Conservation (phyloP, 1,140 invertebrate species). For the Probaryconus sp. region DNA sequence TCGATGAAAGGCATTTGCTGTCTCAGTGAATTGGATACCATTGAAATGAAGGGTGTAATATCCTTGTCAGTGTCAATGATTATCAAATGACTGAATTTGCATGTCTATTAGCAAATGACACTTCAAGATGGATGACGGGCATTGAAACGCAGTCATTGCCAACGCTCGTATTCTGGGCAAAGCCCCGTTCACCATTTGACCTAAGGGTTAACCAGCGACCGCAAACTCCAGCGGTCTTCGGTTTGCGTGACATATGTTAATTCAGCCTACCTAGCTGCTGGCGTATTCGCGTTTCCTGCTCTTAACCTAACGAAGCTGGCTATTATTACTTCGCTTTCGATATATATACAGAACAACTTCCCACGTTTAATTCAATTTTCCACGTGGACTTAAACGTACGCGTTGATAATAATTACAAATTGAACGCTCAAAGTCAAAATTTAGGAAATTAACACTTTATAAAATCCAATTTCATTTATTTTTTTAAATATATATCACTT, state of each 20-base stretch:
- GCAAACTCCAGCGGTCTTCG: conserved; percentile 40
- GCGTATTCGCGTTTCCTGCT: conserved; percentile 20
- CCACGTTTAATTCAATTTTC: not conserved
- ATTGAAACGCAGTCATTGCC: conserved; percentile 32
- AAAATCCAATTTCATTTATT: too few species aligned
- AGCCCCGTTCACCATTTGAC: conserved; percentile 39
- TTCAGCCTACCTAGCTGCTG: conserved; percentile 19
- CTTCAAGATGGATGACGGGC: conserved; percentile 33
- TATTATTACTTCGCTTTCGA: conserved; percentile 9
- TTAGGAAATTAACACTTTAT: too few species aligned
- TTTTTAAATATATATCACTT: too few species aligned
- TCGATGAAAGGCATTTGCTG: too few species aligned
- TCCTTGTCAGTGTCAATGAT: conserved; percentile 29
- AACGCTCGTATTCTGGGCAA: conserved; percentile 18
- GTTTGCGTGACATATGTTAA: conserved; percentile 50
- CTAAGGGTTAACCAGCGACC: conserved; percentile 50
- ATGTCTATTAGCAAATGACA: conserved; percentile 51
- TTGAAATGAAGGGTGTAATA: conserved; percentile 35
- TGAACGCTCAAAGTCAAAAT: too few species aligned
- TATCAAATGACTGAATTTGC: conserved; percentile 32
- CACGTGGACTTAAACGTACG: too few species aligned
- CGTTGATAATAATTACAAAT: too few species aligned
- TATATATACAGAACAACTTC: conserved; percentile 1
- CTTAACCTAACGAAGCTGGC: conserved; percentile 39
- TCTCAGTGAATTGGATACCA: too few species aligned